Evolutionary conservation across 2,113 vertebrate species (phyloP), one percentile per base, ranked within the genome.

Genomic region (Halichoeres trimaculatus): DNA sequence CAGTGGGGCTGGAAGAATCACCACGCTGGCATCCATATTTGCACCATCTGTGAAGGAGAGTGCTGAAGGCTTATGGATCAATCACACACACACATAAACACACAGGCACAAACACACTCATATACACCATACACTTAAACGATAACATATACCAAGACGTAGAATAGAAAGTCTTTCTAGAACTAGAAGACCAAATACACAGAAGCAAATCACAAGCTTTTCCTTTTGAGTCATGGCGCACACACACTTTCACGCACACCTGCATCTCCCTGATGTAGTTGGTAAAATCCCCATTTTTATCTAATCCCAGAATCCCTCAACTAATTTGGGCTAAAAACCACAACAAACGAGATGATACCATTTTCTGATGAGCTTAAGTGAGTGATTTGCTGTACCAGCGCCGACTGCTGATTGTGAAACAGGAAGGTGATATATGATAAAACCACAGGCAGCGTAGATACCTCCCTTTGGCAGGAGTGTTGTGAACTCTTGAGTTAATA

Each of bases 11-110:
- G 88, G 89, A 90, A 75, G 89, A 89, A 88, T 89, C 84, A 79
- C 80, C 81, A 77, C 34, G 80, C 88, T 91, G 91, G 91, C 89
- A 90, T 86, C 85, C 87, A 78, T 77, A 86, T 86, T 91, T 76
- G 81, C 58, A 74, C 91, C 92, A 93, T 93, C 92, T 93, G 92
- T 76, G 90, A 81, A 57, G 51, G 76, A 81, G 78, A 87, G 78
- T 74, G 88, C 81, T 79, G 69, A 64, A 86, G 78, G 74, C 62
- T 84, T 76, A 73, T 60, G 59, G 84, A 85, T 88, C 68, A 40
- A 23, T 81, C 70, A 30, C 56, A 55, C 54, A 55, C 54, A 56
- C 67, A 50, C 10, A 50, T 47, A 34, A 24, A 50, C 74, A 20
- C n/a, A 67, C 20, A 47, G 23, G 45, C 38, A 53, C 38, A 45